Conservation (phyloP, 1,140 invertebrate genomes). For the Frieseomelitta varia region DNA sequence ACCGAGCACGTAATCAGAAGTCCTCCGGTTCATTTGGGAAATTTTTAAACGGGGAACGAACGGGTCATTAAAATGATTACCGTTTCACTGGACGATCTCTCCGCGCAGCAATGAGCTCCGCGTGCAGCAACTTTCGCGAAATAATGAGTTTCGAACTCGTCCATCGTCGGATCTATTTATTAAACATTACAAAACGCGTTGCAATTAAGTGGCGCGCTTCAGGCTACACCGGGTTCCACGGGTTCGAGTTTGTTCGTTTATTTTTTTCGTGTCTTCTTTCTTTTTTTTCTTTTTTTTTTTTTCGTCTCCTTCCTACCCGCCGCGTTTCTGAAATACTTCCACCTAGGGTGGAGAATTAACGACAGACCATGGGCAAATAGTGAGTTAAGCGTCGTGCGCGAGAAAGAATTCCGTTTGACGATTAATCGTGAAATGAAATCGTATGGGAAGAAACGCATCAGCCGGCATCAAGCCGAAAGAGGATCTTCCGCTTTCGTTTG, state of each 20-base stretch:
- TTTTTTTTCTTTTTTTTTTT: background rate
- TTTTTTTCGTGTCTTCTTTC: background rate
- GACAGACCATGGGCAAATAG: background rate
- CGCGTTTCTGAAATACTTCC: too few species aligned
- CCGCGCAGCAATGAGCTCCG: background rate
- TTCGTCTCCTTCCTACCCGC: background rate
- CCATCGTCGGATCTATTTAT: conserved; percentile 9
- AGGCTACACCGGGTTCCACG: background rate
- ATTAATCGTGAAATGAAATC: background rate
- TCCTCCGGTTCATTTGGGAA: background rate
- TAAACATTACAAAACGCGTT: conserved; percentile 32
- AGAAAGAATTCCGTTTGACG: background rate
- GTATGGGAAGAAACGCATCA: background rate
- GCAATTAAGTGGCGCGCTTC: conserved; percentile 26
- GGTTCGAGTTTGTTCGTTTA: background rate
- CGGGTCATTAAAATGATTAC: conserved; percentile 43
- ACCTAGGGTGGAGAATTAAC: background rate
- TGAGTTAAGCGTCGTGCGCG: background rate
- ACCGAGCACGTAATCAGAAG: background rate
- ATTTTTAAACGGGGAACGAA: conserved; percentile 15
- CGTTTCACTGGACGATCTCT: conserved; percentile 10
- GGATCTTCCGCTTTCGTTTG: background rate
- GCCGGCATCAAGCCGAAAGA: too few species aligned
- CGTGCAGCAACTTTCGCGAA: background rate
- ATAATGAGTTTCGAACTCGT: conserved; percentile 25